Conservation (phyloP, 2,113 vertebrate species). For the Parotia lawesii region DNA sequence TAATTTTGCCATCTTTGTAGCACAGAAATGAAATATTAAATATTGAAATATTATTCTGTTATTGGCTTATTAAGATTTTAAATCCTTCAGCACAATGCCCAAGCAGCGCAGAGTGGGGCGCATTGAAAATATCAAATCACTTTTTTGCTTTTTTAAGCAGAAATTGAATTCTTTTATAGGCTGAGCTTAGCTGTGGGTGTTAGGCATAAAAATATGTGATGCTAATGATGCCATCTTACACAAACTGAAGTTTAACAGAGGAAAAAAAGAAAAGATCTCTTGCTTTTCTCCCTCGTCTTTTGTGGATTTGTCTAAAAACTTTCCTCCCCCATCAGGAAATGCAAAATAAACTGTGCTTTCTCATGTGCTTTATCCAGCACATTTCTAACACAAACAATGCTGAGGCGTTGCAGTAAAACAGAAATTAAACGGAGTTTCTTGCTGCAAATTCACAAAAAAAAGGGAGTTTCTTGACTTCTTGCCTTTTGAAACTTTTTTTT, state of each 20-base stretch:
- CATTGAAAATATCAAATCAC: neutral
- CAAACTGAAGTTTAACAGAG: neutral
- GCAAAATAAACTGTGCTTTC: neutral
- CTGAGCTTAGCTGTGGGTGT: neutral
- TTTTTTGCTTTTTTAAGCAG: neutral
- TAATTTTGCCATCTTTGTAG: neutral
- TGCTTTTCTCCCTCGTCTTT: accelerated
- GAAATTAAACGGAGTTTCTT: neutral
- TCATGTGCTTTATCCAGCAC: neutral
- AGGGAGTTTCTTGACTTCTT: accelerated
- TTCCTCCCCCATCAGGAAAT: neutral
- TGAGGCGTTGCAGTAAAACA: neutral
- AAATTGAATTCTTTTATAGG: neutral
- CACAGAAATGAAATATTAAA: neutral
- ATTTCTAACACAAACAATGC: neutral
- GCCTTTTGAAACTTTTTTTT: neutral
- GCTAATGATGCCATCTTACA: neutral
- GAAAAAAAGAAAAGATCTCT: neutral
- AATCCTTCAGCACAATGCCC: neutral
- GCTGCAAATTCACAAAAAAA: neutral
- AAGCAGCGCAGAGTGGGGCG: neutral
- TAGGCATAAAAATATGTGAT: neutral
- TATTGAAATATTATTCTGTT: neutral
- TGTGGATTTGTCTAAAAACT: neutral
- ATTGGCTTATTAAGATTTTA: neutral